Evolutionary conservation across 2,888 invertebrate genomes (phyloP).

Genomic region (Theristus sp.): DNA sequence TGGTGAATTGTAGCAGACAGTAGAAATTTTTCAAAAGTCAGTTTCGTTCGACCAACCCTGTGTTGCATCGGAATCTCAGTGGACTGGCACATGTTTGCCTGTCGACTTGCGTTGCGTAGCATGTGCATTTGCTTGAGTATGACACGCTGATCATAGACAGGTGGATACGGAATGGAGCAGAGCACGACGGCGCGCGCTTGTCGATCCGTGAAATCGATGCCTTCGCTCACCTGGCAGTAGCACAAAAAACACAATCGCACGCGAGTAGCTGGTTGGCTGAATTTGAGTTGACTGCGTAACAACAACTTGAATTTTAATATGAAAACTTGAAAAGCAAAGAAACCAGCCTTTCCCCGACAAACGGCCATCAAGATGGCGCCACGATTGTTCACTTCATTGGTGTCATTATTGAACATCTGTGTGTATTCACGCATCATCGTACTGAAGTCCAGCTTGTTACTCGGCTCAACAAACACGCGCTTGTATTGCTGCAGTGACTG

Average conservation of each 20-base stretch:
- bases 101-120: too few relatives aligned
- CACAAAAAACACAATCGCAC: too few relatives aligned
- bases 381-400: constrained; percentile 41
- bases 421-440: constrained; percentile 41
- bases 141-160: constrained; percentile 72
- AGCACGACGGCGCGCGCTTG: constrained; percentile 88
- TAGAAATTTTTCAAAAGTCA: too few relatives aligned
- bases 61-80: too few relatives aligned
- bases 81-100: too few relatives aligned
- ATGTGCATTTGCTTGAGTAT: constrained; percentile 73
- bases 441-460: constrained; percentile 58
- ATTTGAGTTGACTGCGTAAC: too few relatives aligned
- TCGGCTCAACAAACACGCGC: constrained; percentile 72
- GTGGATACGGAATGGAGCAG: constrained; percentile 86
- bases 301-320: too few relatives aligned
- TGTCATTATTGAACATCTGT: constrained; percentile 62
- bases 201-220: constrained; percentile 82
- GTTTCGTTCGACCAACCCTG: too few relatives aligned
- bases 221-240: constrained; percentile 71
- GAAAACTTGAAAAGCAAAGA: background rate
- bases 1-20: too few relatives aligned
- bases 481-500: constrained; percentile 30
- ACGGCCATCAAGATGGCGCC: constrained; percentile 82
- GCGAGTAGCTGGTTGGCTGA: too few relatives aligned
- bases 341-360: constrained; percentile 66